These are phyloP conservation scores for Calonectris borealis DNA, from an alignment of 2,113 vertebrate genomes.

Conservation along the genomic window DNA sequence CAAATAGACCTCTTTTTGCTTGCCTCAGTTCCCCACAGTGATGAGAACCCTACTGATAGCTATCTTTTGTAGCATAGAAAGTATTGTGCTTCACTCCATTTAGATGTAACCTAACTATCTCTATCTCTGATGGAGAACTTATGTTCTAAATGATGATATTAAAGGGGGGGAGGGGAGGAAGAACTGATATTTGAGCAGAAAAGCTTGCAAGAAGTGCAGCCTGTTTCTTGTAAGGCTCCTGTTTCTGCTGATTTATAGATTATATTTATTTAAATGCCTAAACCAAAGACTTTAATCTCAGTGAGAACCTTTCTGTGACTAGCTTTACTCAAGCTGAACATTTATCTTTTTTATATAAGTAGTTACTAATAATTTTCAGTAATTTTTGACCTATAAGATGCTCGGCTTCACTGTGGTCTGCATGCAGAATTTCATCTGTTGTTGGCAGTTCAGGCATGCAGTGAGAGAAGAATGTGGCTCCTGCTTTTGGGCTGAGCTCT, in stretches of 20 bases:
- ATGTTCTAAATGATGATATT: background rate
- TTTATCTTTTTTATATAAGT: background rate
- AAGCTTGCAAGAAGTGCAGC: background rate
- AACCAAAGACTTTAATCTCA: background rate
- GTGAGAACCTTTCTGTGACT: background rate
- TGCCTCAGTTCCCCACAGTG: background rate
- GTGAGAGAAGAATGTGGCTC: background rate
- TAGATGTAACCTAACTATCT: background rate
- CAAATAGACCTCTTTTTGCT: background rate
- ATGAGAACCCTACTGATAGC: background rate
- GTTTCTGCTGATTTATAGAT: background rate
- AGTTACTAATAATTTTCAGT: background rate
- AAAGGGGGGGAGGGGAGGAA: background rate
- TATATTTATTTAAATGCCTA: background rate
- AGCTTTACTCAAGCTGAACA: background rate
- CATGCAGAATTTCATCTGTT: background rate
- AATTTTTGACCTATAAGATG: background rate
- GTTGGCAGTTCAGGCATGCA: background rate
- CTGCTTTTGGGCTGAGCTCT: background rate
- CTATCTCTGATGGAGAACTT: background rate
- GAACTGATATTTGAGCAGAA: background rate
- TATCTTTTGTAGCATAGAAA: background rate
- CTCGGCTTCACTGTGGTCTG: background rate
- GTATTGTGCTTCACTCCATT: background rate
- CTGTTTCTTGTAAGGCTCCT: background rate